Conservation (phyloP, 2,888 invertebrate species). For the Habrosyne pyritoides region DNA sequence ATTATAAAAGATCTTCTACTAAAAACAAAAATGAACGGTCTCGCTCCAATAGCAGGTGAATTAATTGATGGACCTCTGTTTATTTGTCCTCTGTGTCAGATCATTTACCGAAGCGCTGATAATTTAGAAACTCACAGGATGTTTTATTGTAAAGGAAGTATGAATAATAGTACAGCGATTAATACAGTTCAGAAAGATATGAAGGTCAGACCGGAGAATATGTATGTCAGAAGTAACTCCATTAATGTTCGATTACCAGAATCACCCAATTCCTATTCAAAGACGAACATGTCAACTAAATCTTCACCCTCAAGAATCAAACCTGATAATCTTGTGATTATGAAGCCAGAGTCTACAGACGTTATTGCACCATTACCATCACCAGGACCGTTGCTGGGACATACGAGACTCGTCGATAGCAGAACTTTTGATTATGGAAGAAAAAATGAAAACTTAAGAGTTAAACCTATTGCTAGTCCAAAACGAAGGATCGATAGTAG, state of each 20-base stretch:
- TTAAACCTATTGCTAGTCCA: slow-evolving; percentile 65
- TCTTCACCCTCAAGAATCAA: slow-evolving; percentile 69
- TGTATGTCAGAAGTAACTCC: slow-evolving; percentile 84
- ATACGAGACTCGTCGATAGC: slow-evolving; percentile 90
- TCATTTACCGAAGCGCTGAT: slow-evolving; percentile 90
- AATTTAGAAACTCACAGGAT: slow-evolving; percentile 91
- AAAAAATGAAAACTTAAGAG: slow-evolving; percentile 64
- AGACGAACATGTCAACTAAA: slow-evolving; percentile 59
- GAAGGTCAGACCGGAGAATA: slow-evolving; percentile 71
- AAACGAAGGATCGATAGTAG: slow-evolving; percentile 70
- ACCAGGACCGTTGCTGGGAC: slow-evolving; percentile 92
- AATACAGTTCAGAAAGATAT: slow-evolving; percentile 62
- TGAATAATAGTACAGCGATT: slow-evolving; percentile 47
- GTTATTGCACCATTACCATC: slow-evolving; percentile 88
- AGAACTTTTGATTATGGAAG: slow-evolving; percentile 72
- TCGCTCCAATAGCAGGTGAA: slow-evolving; percentile 76
- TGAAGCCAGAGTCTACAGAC: slow-evolving; percentile 74
- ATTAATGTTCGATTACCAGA: slow-evolving; percentile 83
- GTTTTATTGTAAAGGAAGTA: slow-evolving; percentile 89
- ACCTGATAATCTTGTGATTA: slow-evolving; percentile 83
- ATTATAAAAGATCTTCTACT: slow-evolving; percentile 91
- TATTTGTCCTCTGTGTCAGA: slow-evolving; percentile 90
- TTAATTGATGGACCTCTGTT: slow-evolving; percentile 85
- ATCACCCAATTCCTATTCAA: slow-evolving; percentile 65
- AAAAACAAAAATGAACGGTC: slow-evolving; percentile 84